Evolutionary conservation across 2,888 invertebrate genomes (phyloP).

Genomic region (Oegoconia quadripuncta): DNA sequence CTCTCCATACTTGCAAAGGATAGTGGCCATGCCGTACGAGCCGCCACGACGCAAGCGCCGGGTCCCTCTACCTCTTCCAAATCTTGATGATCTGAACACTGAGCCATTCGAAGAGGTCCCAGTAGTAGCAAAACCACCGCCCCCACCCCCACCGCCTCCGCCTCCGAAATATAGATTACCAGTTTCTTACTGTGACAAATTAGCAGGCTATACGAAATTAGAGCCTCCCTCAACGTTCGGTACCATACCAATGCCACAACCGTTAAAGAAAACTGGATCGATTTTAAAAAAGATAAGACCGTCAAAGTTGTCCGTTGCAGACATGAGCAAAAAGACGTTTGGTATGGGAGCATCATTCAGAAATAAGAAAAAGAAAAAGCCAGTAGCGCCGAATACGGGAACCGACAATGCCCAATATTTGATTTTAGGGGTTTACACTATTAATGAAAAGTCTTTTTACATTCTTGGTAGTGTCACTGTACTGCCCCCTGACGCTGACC

Average conservation of each 20-base stretch:
- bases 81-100: constrained; percentile 53
- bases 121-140: constrained; percentile 40
- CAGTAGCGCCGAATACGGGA: constrained; percentile 46
- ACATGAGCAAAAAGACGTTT: constrained; percentile 41
- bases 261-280: too few species aligned
- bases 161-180: constrained; percentile 56
- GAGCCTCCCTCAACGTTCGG: too few species aligned
- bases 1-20: constrained; percentile 59
- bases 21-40: constrained; percentile 44
- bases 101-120: constrained; percentile 56
- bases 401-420: constrained; percentile 47
- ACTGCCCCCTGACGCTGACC: constrained; percentile 46
- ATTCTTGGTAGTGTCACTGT: constrained; percentile 46
- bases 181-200: constrained; percentile 43
- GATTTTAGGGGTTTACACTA: constrained; percentile 49
- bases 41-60: constrained; percentile 33
- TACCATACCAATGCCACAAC: too few species aligned
- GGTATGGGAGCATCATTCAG: constrained; percentile 24
- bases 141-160: constrained; percentile 51
- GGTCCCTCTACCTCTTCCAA: constrained; percentile 50
- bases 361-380: constrained; percentile 30
- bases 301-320: not conserved
- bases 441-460: constrained; percentile 45
- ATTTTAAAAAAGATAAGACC: not conserved
- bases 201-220: constrained; percentile 48